These are phyloP conservation scores for Onchidella celtica DNA, from an alignment of 2,888 invertebrate species.

Conservation along the genomic window DNA sequence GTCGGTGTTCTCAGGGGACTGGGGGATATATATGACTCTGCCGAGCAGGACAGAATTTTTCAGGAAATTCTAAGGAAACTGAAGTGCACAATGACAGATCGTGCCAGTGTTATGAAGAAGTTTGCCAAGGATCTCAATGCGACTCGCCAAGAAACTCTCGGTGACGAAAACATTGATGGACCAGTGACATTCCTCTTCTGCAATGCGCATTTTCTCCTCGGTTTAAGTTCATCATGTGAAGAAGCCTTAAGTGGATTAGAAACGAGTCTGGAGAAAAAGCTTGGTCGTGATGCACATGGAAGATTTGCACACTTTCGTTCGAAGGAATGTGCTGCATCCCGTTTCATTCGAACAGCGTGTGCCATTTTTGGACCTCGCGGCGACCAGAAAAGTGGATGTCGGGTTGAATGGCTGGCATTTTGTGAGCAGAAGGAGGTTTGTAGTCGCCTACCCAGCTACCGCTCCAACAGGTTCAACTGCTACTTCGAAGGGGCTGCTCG, in stretches of 20 bases:
- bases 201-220: conserved; percentile 2
- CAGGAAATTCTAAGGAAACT: conserved; percentile 6
- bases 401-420: conserved; percentile 21
- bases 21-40: neutral
- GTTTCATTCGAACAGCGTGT: neutral
- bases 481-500: too few relatives aligned
- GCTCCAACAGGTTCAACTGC: conserved; percentile 14
- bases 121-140: neutral
- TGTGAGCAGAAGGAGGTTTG: conserved; percentile 6
- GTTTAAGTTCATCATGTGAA: neutral
- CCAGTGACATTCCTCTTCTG: neutral
- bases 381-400: conserved; percentile 27
- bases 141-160: neutral
- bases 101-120: conserved; percentile 34
- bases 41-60: neutral
- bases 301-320: neutral
- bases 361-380: conserved; percentile 20
- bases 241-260: neutral
- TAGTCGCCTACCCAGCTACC: neutral
- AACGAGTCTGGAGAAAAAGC: neutral
- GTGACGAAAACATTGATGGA: neutral
- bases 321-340: neutral
- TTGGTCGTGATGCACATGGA: neutral
- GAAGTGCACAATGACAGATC: conserved; percentile 16
- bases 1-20: neutral